A percentile compares a stretch with the other conserved stretches of the same genome.
These are phyloP conservation scores for Alectura lathami DNA, from an alignment of 2,113 vertebrate genomes.

Conservation along the genomic window DNA sequence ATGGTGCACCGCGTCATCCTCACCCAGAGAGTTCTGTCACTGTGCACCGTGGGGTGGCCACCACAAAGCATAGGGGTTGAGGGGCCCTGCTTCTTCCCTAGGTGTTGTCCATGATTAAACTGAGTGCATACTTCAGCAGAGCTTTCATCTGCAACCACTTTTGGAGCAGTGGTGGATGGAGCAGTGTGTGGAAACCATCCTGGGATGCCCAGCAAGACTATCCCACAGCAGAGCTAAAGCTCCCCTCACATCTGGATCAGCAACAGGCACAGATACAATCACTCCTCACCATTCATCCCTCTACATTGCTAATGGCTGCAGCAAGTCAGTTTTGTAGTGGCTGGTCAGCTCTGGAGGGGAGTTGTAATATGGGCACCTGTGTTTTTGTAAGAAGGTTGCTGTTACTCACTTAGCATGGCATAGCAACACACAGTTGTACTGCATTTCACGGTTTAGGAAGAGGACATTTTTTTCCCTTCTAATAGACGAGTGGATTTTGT, in stretches of 20 bases:
- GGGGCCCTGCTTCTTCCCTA: neutral
- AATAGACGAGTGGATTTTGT: neutral
- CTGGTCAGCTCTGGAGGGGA: neutral
- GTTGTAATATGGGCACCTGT: neutral
- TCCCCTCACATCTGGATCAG: neutral
- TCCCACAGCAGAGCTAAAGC: neutral
- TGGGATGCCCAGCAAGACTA: fast-evolving
- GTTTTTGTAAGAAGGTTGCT: neutral
- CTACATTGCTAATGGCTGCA: neutral
- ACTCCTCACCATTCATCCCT: neutral
- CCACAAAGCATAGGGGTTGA: neutral
- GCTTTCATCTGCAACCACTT: neutral
- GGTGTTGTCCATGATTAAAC: neutral
- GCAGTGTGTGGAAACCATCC: neutral
- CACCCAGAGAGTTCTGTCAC: neutral
- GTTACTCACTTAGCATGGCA: neutral
- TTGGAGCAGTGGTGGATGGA: neutral
- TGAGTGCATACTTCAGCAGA: neutral
- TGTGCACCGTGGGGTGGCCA: neutral
- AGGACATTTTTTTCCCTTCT: neutral
- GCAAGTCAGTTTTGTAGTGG: neutral
- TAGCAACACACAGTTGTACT: neutral
- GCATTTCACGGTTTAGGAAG: neutral
- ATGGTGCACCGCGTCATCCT: neutral
- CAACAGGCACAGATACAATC: neutral